Evolutionary conservation across 1,140 invertebrate genomes (phyloP), one percentile per base, ranked within the genome.

Genomic region (Coelopa frigida): DNA sequence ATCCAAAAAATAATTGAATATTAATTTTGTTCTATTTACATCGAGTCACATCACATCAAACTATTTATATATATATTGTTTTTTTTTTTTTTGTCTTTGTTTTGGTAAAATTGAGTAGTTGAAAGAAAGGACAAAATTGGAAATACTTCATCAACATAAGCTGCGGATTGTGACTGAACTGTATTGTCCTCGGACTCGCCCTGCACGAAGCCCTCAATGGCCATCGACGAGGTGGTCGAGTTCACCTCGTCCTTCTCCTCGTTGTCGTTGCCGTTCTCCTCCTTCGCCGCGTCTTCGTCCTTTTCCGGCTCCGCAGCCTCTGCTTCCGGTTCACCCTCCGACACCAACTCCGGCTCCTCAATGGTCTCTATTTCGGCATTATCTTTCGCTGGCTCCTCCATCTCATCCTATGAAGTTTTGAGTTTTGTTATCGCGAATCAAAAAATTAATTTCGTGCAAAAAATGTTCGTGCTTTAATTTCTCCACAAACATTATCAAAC

Each of bases 131-230:
- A 15, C 15, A 36, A 10, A 36, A 57, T 53, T 55, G 56, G 58
- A 64, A 65, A 59, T 68, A 68, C 67, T 53, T 73, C 66, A 46
- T 68, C 57, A 40, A 51, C 56, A 50, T 62, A 60, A 52, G 65
- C 54, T 49, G 58, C 68, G 47, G 72, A 71, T 60, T 75, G 71
- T 55, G 66, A 70, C 58, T 68, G 63, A 60, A 67, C 61, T 63
- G 55, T 63, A 60, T 35, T 58, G 64, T 70, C 71, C 72, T 82
- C 80, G 47, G 79, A 71, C 58, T 78, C 78, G 46, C 77, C 78
- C 53, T 75, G 77, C 36, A 82, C 74, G 51, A 82, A 70, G 51
- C 79, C 78, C 70, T 80, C 78, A 54, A 80, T 80, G 41, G 78
- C 70, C 57, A 68, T 51, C 44, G 69, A 67, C 24, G 71, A 59